phyloP scores from a whole-genome alignment of 2,113 vertebrate genomes.

The Otocyon megalotis region DNA sequence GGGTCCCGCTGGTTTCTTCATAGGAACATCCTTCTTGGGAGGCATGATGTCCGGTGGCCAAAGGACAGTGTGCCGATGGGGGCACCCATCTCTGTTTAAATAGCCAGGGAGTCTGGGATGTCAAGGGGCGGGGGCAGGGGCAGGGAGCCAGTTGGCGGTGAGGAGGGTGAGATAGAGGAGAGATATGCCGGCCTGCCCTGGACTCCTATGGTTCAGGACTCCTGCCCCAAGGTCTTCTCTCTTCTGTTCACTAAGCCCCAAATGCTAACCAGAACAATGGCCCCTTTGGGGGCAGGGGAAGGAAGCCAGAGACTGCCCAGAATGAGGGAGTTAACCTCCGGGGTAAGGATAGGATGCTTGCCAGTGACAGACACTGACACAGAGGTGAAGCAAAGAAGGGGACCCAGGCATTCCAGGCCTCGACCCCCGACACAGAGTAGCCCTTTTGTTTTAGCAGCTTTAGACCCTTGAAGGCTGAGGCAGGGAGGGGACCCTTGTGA shows the following conservation, averaged over 20 bases:
- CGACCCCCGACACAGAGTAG: background rate
- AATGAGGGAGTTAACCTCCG: background rate
- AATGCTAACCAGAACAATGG: conserved; percentile 16
- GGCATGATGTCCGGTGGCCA: conserved; percentile 81
- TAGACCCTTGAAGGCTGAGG: background rate
- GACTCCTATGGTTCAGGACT: conserved; percentile 49
- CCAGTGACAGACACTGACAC: conserved; percentile 7
- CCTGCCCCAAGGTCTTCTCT: conserved; percentile 64
- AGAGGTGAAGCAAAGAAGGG: background rate
- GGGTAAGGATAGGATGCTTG: background rate
- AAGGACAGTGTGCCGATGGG: conserved; percentile 75
- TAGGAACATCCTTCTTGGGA: conserved; percentile 85
- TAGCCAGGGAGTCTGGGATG: conserved; percentile 84
- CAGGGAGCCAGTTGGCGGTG: conserved; percentile 70
- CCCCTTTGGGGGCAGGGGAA: background rate
- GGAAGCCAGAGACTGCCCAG: conserved; percentile 25
- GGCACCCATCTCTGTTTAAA: conserved; percentile 85
- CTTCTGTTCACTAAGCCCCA: background rate
- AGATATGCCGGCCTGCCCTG: conserved; percentile 51
- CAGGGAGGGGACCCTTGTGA: background rate
- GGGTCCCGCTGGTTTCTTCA: conserved; percentile 83
- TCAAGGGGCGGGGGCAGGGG: conserved; percentile 80
- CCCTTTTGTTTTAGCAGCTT: background rate
- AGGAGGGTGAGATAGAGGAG: conserved; percentile 61
- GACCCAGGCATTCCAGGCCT: background rate